phyloP scores from a whole-genome alignment of 2,113 vertebrate genomes.

The Heterocephalus glaber region DNA sequence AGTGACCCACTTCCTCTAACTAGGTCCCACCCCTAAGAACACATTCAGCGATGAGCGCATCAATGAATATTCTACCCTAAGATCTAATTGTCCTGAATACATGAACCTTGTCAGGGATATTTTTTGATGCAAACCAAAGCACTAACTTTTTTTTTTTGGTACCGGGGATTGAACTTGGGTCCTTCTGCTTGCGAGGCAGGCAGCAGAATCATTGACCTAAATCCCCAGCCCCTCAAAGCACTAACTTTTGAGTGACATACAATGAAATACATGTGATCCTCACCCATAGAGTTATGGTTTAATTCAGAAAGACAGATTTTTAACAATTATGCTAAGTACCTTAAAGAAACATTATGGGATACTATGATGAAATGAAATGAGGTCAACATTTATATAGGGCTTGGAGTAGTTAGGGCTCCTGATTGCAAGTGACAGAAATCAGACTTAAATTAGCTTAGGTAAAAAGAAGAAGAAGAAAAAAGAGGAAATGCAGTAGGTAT shows the following conservation, averaged over 20 bases:
- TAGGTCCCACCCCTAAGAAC: not conserved
- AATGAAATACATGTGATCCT: not conserved
- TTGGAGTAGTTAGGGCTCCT: not conserved
- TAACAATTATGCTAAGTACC: not conserved
- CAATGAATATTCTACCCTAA: not conserved
- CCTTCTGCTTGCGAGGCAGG: no score
- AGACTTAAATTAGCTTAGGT: not conserved
- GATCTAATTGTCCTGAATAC: not conserved
- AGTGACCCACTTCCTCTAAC: not conserved
- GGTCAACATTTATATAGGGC: not conserved
- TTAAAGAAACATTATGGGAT: not conserved
- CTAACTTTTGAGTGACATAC: not conserved
- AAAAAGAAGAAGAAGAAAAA: not conserved
- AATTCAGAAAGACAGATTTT: not conserved
- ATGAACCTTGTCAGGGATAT: not conserved
- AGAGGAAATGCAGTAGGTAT: not conserved
- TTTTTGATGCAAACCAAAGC: not conserved
- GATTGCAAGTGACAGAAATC: not conserved
- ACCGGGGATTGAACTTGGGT: no score
- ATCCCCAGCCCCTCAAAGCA: no score
- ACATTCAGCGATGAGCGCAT: not conserved
- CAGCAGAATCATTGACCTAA: no score
- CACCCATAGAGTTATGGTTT: not conserved
- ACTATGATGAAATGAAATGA: not conserved
- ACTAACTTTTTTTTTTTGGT: not conserved